Evolutionary conservation across 2,113 vertebrate species (phyloP).

Genomic region (Pipra filicauda): DNA sequence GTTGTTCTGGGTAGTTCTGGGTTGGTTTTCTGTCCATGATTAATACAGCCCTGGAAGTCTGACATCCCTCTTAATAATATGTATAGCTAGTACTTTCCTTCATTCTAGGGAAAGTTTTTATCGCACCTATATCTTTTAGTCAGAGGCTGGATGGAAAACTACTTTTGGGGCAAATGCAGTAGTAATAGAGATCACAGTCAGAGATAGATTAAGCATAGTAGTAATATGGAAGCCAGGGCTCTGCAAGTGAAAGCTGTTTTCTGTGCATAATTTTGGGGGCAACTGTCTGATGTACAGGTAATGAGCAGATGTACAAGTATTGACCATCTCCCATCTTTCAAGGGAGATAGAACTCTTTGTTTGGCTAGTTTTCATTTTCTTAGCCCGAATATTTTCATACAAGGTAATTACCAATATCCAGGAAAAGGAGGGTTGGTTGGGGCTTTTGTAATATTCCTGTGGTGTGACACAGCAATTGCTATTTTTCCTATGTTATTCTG

Average conservation of each 20-base stretch:
- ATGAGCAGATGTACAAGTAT: neutral
- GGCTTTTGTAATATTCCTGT: neutral
- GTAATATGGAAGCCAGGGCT: neutral
- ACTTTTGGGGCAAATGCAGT: neutral
- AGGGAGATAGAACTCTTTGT: neutral
- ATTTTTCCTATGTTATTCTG: neutral
- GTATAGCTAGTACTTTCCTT: neutral
- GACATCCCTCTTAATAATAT: neutral
- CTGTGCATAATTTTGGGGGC: neutral
- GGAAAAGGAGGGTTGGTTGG: neutral
- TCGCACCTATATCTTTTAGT: neutral
- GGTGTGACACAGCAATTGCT: neutral
- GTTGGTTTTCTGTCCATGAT: neutral
- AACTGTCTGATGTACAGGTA: neutral
- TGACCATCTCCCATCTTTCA: neutral
- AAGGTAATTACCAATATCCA: neutral
- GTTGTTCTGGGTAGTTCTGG: neutral
- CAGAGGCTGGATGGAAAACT: neutral
- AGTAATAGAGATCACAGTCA: neutral
- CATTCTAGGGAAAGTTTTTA: neutral
- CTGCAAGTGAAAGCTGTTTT: neutral
- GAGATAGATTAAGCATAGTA: neutral
- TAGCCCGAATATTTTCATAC: neutral
- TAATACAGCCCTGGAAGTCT: neutral
- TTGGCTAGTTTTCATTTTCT: neutral